A percentile compares a stretch with the other conserved stretches of the same genome.
Conservation (phyloP, 1,140 invertebrate genomes). For the Calephelis virginiensis region DNA sequence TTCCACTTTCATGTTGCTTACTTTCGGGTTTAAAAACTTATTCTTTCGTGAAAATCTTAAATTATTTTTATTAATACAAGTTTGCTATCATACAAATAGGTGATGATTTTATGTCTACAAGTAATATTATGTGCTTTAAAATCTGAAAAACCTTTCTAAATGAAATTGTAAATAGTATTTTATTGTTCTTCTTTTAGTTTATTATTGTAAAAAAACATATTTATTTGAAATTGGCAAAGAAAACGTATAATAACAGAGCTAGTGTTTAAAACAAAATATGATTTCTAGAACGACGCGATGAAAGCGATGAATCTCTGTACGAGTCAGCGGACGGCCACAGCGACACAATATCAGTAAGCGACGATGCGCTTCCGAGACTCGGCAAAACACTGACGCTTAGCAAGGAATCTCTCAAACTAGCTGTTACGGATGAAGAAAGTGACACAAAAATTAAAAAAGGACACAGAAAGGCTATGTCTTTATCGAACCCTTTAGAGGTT, state of each 20-base stretch:
- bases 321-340: constrained; percentile 71
- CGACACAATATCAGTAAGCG: constrained; percentile 70
- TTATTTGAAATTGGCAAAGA: constrained; percentile 1
- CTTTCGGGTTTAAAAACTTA: too few species aligned
- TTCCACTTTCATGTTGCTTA: too few species aligned
- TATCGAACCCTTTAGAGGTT: constrained; percentile 85
- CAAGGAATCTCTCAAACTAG: constrained; percentile 70
- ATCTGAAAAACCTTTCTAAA: not conserved
- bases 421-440: constrained; percentile 66
- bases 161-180: not conserved
- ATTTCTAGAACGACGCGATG: constrained; percentile 63
- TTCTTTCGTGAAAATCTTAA: too few species aligned
- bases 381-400: constrained; percentile 63
- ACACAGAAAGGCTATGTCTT: constrained; percentile 89
- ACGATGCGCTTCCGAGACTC: constrained; percentile 61
- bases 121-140: constrained; percentile 12
- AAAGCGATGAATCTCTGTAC: constrained; percentile 71
- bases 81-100: too few species aligned
- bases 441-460: constrained; percentile 60
- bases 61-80: too few species aligned
- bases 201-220: too few species aligned
- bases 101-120: not conserved
- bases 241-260: not conserved
- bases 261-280: constrained; percentile 20
- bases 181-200: too few species aligned